Conservation (phyloP, 1,140 invertebrate species). For the Saxidomus purpurata region DNA sequence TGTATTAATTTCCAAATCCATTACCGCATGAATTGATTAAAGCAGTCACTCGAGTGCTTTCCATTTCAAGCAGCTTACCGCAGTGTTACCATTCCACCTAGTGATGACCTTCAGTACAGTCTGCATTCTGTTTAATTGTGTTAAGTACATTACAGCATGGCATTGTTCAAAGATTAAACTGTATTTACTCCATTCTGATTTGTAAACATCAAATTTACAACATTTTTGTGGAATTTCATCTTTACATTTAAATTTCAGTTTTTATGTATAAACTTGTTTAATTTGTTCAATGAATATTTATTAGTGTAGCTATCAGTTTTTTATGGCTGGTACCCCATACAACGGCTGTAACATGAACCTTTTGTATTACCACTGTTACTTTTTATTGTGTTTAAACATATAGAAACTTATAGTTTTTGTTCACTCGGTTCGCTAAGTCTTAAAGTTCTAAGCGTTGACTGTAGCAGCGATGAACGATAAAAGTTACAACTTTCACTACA, state of each 20-base stretch:
- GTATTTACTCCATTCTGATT: neutral
- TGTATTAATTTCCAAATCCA: neutral
- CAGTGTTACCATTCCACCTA: neutral
- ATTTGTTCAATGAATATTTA: neutral
- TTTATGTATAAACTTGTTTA: neutral
- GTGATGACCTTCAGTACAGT: neutral
- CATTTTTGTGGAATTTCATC: neutral
- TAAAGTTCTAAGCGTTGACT: neutral
- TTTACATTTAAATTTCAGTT: neutral
- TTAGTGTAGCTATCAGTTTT: neutral
- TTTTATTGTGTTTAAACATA: neutral
- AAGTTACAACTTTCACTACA: neutral
- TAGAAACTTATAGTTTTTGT: constrained; percentile 5
- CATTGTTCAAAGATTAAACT: neutral
- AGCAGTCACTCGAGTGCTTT: neutral
- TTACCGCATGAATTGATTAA: neutral
- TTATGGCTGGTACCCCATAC: neutral
- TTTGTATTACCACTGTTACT: neutral
- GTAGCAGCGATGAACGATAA: neutral
- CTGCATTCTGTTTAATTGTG: neutral
- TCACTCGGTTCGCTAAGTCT: neutral
- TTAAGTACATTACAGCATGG: neutral
- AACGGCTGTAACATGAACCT: neutral
- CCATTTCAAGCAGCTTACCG: neutral
- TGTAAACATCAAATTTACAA: neutral